These are phyloP conservation scores for Lagopus leucura DNA, from an alignment of 2,113 vertebrate genomes.

Conservation along the genomic window DNA sequence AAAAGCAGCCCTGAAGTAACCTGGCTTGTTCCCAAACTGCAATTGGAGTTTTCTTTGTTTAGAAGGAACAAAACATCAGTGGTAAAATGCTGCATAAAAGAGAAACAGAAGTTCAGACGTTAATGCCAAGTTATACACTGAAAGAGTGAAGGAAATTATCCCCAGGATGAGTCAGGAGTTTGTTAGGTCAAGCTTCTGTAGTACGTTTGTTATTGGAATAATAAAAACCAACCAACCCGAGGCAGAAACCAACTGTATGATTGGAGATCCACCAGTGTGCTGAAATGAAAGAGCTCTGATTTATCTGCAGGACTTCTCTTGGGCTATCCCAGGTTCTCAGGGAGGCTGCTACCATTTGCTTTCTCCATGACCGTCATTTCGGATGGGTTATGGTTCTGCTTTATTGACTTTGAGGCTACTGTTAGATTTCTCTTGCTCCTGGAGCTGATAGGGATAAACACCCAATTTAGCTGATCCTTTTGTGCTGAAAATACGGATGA, in stretches of 20 bases:
- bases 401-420: background rate
- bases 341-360: too few relatives aligned
- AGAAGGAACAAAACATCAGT: background rate
- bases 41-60: background rate
- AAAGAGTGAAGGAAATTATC: background rate
- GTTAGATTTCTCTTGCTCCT: fast-evolving
- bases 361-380: background rate
- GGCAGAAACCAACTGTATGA: background rate
- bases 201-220: background rate
- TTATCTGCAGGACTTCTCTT: background rate
- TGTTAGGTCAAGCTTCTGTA: background rate
- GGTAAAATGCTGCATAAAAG: background rate
- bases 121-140: background rate
- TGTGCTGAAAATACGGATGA: background rate
- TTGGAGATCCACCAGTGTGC: fast-evolving
- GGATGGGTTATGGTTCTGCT: background rate
- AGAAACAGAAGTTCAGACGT: background rate
- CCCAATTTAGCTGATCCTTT: background rate
- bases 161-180: background rate
- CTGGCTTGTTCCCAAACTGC: background rate
- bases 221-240: background rate
- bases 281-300: background rate
- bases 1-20: background rate
- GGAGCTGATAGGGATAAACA: background rate
- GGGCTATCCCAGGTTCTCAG: background rate